These are phyloP conservation scores for Falcunculus frontatus DNA, from an alignment of 2,113 vertebrate genomes.

Conservation along the genomic window DNA sequence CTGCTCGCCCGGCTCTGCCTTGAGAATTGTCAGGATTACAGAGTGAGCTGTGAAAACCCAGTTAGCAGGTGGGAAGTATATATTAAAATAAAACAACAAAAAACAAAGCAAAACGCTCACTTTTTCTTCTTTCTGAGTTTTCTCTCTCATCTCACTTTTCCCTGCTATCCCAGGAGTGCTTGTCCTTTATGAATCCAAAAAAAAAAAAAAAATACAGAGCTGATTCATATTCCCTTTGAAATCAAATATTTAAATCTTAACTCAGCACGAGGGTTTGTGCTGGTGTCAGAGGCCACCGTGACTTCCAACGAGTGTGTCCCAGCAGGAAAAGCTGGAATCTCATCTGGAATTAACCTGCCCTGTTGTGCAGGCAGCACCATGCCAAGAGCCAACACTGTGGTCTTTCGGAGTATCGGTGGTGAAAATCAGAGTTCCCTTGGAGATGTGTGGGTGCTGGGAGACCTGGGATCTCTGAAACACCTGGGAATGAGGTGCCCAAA, in stretches of 20 bases:
- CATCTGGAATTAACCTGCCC: background rate
- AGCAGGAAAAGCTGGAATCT: background rate
- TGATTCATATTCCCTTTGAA: conserved; percentile 44
- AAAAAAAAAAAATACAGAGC: background rate
- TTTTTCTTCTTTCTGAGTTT: background rate
- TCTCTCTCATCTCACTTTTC: background rate
- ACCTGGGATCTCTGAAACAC: background rate
- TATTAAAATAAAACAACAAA: background rate
- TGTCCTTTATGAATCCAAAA: background rate
- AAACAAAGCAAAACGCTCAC: background rate
- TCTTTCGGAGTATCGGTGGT: background rate
- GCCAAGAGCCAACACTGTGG: rapidly evolving
- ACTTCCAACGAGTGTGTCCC: conserved; percentile 1
- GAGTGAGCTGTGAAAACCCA: conserved; percentile 33
- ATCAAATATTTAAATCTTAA: conserved; percentile 46
- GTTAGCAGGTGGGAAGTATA: background rate
- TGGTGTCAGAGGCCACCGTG: background rate
- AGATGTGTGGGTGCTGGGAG: background rate
- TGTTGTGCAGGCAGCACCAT: rapidly evolving
- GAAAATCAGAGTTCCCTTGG: background rate
- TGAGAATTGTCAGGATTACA: conserved; percentile 33
- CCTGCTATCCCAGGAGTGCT: background rate
- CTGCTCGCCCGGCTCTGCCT: background rate
- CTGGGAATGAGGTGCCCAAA: rapidly evolving
- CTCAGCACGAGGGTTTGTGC: conserved; percentile 11